These are phyloP conservation scores for Hirtodrosophila confusa DNA, from an alignment of 2,888 invertebrate species.

Conservation along the genomic window DNA sequence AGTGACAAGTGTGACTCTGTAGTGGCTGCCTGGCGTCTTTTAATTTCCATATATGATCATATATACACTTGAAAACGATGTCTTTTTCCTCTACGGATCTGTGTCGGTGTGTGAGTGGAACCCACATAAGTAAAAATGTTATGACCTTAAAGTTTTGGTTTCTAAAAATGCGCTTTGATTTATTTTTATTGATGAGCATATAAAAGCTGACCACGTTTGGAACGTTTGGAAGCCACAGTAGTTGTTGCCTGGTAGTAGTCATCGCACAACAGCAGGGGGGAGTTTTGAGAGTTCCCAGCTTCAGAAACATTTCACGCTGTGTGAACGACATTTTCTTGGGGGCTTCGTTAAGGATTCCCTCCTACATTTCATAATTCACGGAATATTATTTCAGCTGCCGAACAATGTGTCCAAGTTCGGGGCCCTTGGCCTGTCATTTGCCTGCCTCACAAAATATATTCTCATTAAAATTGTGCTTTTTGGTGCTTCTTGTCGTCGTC, in stretches of 20 bases:
- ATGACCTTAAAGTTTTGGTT: conserved; percentile 48
- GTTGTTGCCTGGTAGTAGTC: conserved; percentile 68
- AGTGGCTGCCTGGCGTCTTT: conserved; percentile 29
- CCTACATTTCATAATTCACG: conserved; percentile 77
- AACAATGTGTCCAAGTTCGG: conserved; percentile 62
- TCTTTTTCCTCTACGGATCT: conserved; percentile 14
- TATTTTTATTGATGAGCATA: conserved; percentile 80
- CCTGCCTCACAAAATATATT: conserved; percentile 77
- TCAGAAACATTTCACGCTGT: conserved; percentile 71
- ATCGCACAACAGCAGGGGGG: conserved; percentile 77
- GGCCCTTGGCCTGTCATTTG: conserved; percentile 66
- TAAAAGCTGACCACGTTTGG: conserved; percentile 60
- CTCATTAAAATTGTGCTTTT: conserved; percentile 78
- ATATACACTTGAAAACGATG: background rate
- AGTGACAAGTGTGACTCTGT: conserved; percentile 31
- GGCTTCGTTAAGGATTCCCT: conserved; percentile 67
- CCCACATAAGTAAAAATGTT: conserved; percentile 47
- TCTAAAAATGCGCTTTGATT: conserved; percentile 76
- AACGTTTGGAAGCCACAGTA: conserved; percentile 37
- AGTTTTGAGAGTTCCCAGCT: conserved; percentile 36
- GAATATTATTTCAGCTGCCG: conserved; percentile 74
- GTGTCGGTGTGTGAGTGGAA: conserved; percentile 3
- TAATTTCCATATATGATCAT: conserved; percentile 44
- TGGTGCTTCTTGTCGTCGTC: conserved; percentile 72
- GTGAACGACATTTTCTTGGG: conserved; percentile 77